Conservation (phyloP, 1,140 invertebrate genomes). For the Macrosteles quadrilineatus region DNA sequence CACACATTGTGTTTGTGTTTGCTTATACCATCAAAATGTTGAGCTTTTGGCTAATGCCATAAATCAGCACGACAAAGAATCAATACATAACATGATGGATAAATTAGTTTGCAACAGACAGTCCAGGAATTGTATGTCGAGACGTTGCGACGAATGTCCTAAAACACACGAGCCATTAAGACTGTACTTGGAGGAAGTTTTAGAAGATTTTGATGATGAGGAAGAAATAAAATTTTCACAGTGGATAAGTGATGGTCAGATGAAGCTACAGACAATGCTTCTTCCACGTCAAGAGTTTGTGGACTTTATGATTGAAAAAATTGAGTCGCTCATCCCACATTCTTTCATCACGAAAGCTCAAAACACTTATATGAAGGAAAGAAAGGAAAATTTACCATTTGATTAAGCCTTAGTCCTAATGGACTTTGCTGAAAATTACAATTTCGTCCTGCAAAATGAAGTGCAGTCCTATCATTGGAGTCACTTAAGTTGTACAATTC, state of each 20-base stretch:
- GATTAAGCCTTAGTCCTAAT: too few species aligned
- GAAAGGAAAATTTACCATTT: too few species aligned
- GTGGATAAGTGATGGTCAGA: slow-evolving; percentile 5
- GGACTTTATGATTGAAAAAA: not conserved
- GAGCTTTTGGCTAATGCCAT: not conserved
- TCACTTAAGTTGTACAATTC: not conserved
- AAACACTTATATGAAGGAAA: too few species aligned
- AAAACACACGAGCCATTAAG: slow-evolving; percentile 1
- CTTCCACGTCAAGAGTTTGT: not conserved
- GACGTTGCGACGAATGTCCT: not conserved
- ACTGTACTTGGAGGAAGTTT: not conserved
- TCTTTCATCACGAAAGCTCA: not conserved
- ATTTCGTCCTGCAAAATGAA: too few species aligned
- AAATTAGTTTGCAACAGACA: slow-evolving; percentile 14
- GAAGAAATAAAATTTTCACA: not conserved
- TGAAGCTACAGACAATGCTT: not conserved
- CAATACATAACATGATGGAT: slow-evolving; percentile 5
- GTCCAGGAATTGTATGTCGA: slow-evolving; percentile 9
- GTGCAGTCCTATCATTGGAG: not conserved
- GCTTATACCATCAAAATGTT: not conserved
- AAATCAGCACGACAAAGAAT: not conserved
- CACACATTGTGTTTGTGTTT: slow-evolving; percentile 4
- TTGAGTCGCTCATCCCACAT: not conserved
- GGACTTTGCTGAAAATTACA: not conserved
- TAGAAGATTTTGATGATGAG: too few species aligned